Conservation (phyloP, 2,113 vertebrate genomes). For the Oryzias javanicus region DNA sequence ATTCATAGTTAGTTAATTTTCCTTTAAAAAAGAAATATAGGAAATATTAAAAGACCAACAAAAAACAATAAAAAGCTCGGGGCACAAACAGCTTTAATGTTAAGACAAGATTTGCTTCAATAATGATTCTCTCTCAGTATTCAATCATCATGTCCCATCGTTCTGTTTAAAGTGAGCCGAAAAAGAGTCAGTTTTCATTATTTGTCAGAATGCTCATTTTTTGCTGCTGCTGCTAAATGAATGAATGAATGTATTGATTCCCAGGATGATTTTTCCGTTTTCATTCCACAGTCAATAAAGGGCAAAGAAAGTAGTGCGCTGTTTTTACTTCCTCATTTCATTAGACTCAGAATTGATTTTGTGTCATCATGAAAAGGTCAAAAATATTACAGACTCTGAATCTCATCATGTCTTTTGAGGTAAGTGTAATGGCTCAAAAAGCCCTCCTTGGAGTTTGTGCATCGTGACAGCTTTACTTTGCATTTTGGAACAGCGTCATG, state of each 20-base stretch:
- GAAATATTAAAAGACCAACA: no score
- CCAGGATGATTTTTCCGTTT: not conserved
- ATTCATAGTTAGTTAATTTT: not conserved
- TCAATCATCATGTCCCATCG: not conserved
- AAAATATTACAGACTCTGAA: conserved; percentile 1
- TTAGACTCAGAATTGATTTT: conserved; percentile 14
- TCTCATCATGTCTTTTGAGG: not conserved
- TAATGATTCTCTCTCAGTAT: not conserved
- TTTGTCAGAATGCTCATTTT: not conserved
- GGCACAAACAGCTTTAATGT: no score
- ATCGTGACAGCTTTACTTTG: not conserved
- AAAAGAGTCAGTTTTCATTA: not conserved
- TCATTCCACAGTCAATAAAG: conserved; percentile 5
- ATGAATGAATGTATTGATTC: conserved; percentile 33
- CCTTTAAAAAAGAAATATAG: no score
- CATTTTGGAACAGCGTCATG: not conserved
- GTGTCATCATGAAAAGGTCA: not conserved
- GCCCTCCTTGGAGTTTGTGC: not conserved
- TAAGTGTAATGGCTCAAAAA: not conserved
- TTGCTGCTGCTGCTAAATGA: conserved; percentile 8
- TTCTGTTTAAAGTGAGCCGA: not conserved
- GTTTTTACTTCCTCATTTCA: not conserved
- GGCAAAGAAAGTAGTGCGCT: not conserved
- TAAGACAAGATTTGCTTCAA: not conserved
- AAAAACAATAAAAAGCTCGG: not conserved